A percentile compares a stretch with the other conserved stretches of the same genome.
phyloP scores from a whole-genome alignment of 2,888 invertebrate species.

The Lycocerus yunnanus region DNA sequence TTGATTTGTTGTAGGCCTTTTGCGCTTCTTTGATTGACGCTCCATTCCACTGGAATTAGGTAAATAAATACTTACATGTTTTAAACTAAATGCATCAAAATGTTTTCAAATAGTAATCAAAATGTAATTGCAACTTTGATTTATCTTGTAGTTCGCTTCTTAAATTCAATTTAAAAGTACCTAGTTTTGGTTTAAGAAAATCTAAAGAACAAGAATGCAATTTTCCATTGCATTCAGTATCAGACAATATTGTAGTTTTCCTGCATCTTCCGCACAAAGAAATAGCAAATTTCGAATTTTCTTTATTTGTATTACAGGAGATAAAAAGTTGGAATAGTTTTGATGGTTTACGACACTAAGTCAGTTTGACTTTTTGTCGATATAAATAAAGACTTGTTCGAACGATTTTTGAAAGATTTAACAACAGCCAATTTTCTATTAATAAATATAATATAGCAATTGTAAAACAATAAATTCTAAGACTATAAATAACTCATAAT shows the following conservation, averaged over 20 bases:
- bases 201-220: not conserved
- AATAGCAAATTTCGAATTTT: not conserved
- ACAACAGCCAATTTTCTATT: too few relatives aligned
- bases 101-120: too few relatives aligned
- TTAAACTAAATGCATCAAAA: not conserved
- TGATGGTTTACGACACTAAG: not conserved
- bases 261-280: not conserved
- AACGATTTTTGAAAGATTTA: not conserved
- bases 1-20: not conserved
- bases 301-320: not conserved
- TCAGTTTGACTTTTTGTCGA: not conserved
- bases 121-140: not conserved
- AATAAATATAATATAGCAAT: too few relatives aligned
- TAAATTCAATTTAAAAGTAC: too few relatives aligned
- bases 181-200: not conserved
- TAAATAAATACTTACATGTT: not conserved
- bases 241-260: not conserved
- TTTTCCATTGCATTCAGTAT: not conserved
- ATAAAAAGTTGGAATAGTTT: not conserved
- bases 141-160: not conserved
- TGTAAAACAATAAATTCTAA: not conserved
- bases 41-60: not conserved
- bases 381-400: not conserved
- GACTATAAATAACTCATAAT: not conserved
- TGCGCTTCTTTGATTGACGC: not conserved